A percentile compares a stretch with the other conserved stretches of the same genome.
Evolutionary conservation across 2,797 vertebrate genomes (phyloP).

Genomic region (Channallabes apus): DNA sequence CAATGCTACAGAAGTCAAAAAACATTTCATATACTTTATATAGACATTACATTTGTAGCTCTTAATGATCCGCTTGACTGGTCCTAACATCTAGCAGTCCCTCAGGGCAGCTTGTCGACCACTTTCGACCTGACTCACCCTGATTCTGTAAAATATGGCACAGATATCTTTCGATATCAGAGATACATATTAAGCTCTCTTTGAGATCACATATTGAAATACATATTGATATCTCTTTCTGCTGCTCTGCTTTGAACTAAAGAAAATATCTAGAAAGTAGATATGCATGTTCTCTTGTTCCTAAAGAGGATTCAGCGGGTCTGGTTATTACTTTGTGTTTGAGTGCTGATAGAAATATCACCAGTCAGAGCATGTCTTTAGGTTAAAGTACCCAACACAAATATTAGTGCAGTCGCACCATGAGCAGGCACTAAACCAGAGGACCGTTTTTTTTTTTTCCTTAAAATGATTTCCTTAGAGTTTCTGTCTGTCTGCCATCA

Average conservation of each 20-base stretch:
- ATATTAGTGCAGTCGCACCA: not conserved
- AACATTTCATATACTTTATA: not conserved
- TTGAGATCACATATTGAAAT: too few species aligned
- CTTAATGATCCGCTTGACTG: not conserved
- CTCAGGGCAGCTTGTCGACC: not conserved
- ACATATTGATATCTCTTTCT: not conserved
- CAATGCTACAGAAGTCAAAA: not conserved
- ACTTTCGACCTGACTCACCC: not conserved
- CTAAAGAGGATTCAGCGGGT: not conserved
- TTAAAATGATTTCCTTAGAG: conserved; percentile 2
- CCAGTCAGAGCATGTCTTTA: not conserved
- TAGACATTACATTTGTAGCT: not conserved
- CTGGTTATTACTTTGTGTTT: not conserved
- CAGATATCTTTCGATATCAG: too few species aligned
- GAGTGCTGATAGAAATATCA: conserved; percentile 3
- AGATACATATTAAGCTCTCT: too few species aligned
- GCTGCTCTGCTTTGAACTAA: not conserved
- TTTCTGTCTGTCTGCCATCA: not conserved
- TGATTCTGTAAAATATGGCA: not conserved
- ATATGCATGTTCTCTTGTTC: not conserved
- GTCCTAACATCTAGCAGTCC: not conserved
- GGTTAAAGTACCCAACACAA: not conserved
- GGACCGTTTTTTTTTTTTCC: not conserved
- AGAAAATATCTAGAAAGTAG: not conserved
- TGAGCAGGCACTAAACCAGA: not conserved